Evolutionary conservation across 2,113 vertebrate species (phyloP).

Genomic region (Pseudonaja textilis): DNA sequence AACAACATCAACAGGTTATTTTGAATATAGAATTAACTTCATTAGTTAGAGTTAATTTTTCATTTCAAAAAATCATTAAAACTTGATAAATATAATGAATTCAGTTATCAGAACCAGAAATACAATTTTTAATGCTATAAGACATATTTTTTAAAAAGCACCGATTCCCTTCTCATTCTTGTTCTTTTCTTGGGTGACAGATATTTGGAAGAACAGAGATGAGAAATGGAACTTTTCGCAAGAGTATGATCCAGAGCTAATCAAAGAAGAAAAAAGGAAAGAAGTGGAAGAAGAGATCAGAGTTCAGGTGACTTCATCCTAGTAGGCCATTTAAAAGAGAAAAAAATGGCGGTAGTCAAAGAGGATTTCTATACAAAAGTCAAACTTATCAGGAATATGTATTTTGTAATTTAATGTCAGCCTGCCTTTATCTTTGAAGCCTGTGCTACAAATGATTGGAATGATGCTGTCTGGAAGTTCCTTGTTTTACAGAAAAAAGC

Average conservation of each 20-base stretch:
- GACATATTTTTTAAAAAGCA: conserved; percentile 5
- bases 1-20: neutral
- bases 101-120: conserved; percentile 7
- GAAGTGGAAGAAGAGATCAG: conserved; percentile 82
- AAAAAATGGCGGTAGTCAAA: neutral
- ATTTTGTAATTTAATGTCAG: neutral
- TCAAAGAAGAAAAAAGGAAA: conserved; percentile 74
- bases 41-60: conserved; percentile 24
- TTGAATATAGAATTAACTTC: conserved; percentile 1
- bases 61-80: conserved; percentile 26
- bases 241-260: conserved; percentile 74
- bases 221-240: conserved; percentile 74
- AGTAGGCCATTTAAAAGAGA: neutral
- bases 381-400: neutral
- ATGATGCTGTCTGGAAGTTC: neutral
- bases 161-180: neutral
- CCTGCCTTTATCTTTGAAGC: neutral
- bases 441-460: neutral
- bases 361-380: neutral
- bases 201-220: conserved; percentile 76
- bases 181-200: conserved; percentile 59
- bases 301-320: conserved; percentile 72
- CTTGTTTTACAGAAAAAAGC: neutral
- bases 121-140: neutral
- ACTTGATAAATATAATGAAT: neutral